Evolutionary conservation across 2,797 vertebrate species (phyloP), one percentile per base, ranked within the genome.

Genomic region (Macropus fuliginosus): DNA sequence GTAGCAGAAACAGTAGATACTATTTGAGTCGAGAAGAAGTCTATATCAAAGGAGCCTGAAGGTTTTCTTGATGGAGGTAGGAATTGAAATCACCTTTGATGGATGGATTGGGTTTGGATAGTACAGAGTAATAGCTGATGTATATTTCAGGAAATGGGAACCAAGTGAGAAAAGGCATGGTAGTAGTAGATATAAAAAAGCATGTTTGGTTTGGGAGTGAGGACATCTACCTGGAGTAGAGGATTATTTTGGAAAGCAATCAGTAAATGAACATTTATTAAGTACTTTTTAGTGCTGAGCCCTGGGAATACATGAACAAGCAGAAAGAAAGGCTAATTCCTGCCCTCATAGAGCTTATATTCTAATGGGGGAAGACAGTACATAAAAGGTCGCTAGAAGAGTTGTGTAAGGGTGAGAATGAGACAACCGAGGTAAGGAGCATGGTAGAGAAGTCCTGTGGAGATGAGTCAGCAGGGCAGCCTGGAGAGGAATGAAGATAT

Each of bases 71-170:
- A 74, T 54, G 18, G 1, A 92, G 1, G 8, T 29, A 59, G 16
- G 5, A 74, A 94, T 10, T 56, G 11, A 94, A 27, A 9, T 8
- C 31, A n/a, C 4, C 93, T 95, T 97, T 91, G 91, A 94, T 93
- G 24, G 89, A 81, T 55, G 91, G 46, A 52, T 92, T 89, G 29
- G 34, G 92, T 94, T 97, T 92, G 52, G 34, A 18, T 56, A 52
- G 34, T 21, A 91, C 56, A 55, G 46, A 81, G 0, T 31, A 54
- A 81, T 46, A 40, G 59, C 54, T 81, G 57, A 52, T 52, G 34
- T 6, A 91, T 74, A 92, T 5, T 91, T 5, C 34, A n/a, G 92
- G 54, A 89, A 95, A 54, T 94, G 59, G 27, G 54, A 93, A 81
- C 52, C 28, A 91, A 18, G 31, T 92, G 16, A 95, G 18, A 28